Evolutionary conservation across 2,797 vertebrate species (phyloP), one percentile per base, ranked within the genome.

Genomic region (Sebastes minor): DNA sequence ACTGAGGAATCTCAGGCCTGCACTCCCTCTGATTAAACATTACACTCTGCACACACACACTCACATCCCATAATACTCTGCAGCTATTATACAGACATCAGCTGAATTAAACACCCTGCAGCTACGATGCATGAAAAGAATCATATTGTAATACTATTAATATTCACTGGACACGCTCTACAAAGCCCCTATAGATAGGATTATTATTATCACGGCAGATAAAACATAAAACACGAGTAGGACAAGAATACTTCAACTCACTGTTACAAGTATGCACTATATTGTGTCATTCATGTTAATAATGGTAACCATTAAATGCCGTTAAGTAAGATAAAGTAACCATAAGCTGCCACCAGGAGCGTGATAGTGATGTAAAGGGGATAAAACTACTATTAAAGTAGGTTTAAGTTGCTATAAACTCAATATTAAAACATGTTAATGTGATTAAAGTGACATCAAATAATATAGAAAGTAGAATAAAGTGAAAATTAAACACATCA

Each of bases 1-100:
- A 30, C 90, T 42, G 62, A 88, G 91, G 91, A 93, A 93, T 92
- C 91, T 91, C 80, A 65, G 71, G 1, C 28, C 82, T 68, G 75
- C 78, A 30, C 76, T 83, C 49, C 27, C 27, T 38, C 57, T 71
- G 80, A 86, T 88, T 84, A 78, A 84, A 86, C 82, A 67, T 81
- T 53, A 76, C 64, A 65, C 62, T 33, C 46, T 11, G 46, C 33
- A 35, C 33, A 35, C 33, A 32, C 11, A 67, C 42, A 81, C 55
- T 1, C 32, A 80, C 63, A 28, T 67, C 49, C 70, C 3, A 33
- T 59, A 73, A 42, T 35, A 35, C 59, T 46, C 22, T 2, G 28
- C 33, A 23, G 8, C 25, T 13, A 52, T 53, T 23, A 78, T 35
- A 49, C 57, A 73, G 14, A 49, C 53, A 53, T 33, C 53, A 49